These are phyloP conservation scores for Cotesia typhae DNA, from an alignment of 1,140 invertebrate genomes.

Conservation along the genomic window DNA sequence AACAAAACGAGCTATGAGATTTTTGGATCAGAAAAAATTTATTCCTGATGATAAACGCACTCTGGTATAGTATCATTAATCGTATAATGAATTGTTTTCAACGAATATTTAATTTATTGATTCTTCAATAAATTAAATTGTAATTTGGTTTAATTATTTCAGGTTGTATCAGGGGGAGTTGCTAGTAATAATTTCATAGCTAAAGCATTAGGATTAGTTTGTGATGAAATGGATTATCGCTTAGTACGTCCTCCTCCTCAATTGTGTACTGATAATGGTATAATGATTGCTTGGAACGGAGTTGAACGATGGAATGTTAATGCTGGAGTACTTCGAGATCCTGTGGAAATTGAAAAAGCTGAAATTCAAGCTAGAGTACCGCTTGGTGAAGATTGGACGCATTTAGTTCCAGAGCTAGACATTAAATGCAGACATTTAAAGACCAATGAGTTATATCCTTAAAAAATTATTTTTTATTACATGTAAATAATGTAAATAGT, in stretches of 20 bases:
- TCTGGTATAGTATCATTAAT: slow-evolving; percentile 63
- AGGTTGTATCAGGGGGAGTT: slow-evolving; percentile 94
- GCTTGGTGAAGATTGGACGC: slow-evolving; percentile 69
- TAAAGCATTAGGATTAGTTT: slow-evolving; percentile 74
- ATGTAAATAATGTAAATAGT: slow-evolving; percentile 19
- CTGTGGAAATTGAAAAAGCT: slow-evolving; percentile 64
- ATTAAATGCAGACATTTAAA: slow-evolving; percentile 73
- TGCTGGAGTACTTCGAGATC: slow-evolving; percentile 62
- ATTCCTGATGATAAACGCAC: slow-evolving; percentile 69
- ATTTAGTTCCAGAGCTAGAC: slow-evolving; percentile 65
- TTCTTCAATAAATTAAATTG: background rate
- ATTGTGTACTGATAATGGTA: slow-evolving; percentile 96
- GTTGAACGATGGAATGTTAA: slow-evolving; percentile 75
- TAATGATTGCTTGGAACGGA: slow-evolving; percentile 99
- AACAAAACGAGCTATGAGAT: slow-evolving; percentile 84
- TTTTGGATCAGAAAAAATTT: slow-evolving; percentile 70
- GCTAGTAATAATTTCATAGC: slow-evolving; percentile 90
- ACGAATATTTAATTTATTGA: slow-evolving; percentile 12
- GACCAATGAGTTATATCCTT: slow-evolving; percentile 50
- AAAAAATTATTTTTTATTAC: background rate
- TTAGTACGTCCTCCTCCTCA: slow-evolving; percentile 81
- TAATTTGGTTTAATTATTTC: slow-evolving; percentile 37
- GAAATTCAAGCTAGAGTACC: slow-evolving; percentile 62
- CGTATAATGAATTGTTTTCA: no score
- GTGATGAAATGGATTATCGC: slow-evolving; percentile 72